A percentile compares a stretch with the other conserved stretches of the same genome.
Conservation (phyloP, 2,888 invertebrate genomes). For the Spicauda simplicius region DNA sequence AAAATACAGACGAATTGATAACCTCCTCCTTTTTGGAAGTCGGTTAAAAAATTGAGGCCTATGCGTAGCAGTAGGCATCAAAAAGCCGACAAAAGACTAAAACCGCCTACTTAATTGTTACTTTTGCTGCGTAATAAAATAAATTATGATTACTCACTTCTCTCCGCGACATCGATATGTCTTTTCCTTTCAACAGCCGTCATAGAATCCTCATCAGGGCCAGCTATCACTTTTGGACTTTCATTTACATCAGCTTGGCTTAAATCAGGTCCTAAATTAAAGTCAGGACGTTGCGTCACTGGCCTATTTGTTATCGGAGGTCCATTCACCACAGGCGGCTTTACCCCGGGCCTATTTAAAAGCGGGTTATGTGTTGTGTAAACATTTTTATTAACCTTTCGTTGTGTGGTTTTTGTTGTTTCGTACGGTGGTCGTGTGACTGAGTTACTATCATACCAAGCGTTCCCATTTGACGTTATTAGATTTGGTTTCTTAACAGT, state of each 20-base stretch:
- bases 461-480: background rate
- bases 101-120: too few relatives aligned
- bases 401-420: slow-evolving; percentile 25
- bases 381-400: slow-evolving; percentile 39
- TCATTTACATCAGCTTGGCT: slow-evolving; percentile 36
- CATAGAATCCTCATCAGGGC: slow-evolving; percentile 69
- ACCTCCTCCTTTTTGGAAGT: too few relatives aligned
- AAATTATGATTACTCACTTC: slow-evolving; percentile 70
- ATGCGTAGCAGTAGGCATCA: too few relatives aligned
- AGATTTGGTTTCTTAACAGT: background rate
- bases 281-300: slow-evolving; percentile 42
- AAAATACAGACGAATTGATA: too few relatives aligned
- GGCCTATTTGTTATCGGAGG: slow-evolving; percentile 70
- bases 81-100: too few relatives aligned
- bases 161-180: slow-evolving; percentile 63
- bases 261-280: slow-evolving; percentile 17
- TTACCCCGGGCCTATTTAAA: slow-evolving; percentile 60
- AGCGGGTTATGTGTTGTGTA: slow-evolving; percentile 51
- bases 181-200: slow-evolving; percentile 58
- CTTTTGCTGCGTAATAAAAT: too few relatives aligned
- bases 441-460: slow-evolving; percentile 33
- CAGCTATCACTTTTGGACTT: slow-evolving; percentile 58
- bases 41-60: too few relatives aligned
- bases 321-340: slow-evolving; percentile 57
- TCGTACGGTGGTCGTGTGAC: slow-evolving; percentile 34